Base-by-base conservation (phyloP, 2,113 vertebrate genomes). In the Limanda limanda region DNA sequence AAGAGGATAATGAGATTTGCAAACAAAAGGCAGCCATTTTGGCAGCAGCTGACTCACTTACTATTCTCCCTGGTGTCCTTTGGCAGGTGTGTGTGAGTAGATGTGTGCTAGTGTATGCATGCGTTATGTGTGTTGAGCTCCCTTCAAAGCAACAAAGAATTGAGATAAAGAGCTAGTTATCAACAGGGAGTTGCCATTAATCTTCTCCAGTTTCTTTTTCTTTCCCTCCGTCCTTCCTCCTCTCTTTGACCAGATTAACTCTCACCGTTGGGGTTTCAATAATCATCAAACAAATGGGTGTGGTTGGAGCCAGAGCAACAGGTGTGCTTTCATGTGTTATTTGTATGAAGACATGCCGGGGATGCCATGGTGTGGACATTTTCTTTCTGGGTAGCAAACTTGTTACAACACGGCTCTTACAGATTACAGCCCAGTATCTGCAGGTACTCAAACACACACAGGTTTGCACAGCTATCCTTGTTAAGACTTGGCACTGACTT, bases 21-120 rank as follows among this genome's bases (percentile, higher is more conserved):
- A 92, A 89, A 92, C 88, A 93, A 93, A 90, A 88, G 86, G 81
- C 76, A 58, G 85, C 88, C 85, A 90, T 91, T 88, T 92, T 93
- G 87, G 83, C 89, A 89, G 80, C 63, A 70, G 71, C 71, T 27
- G 48, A 71, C 76, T 87, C 86, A 76, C 82, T 90, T 81, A 78
- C 80, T 68, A 58, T 83, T 69, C 86, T 90, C 89, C 68, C 48
- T 78, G 76, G 84, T 88, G 42, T 86, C 71, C 63, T 78, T 71
- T 89, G 86, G 87, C 78, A 87, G 76, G 71, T 84, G 84, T 77
- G 76, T 73, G 47, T 70, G 42, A 66, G 68, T 11, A 35, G 6
- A 56, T 81, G 60, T 81, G 81, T 76, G 37, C 64, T 20, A 20
- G 64, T 71, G 72, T 40, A 58, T 56, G 18, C 20, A 5, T 64